Evolutionary conservation across 2,888 invertebrate genomes (phyloP).

Genomic region (Boloria selene): DNA sequence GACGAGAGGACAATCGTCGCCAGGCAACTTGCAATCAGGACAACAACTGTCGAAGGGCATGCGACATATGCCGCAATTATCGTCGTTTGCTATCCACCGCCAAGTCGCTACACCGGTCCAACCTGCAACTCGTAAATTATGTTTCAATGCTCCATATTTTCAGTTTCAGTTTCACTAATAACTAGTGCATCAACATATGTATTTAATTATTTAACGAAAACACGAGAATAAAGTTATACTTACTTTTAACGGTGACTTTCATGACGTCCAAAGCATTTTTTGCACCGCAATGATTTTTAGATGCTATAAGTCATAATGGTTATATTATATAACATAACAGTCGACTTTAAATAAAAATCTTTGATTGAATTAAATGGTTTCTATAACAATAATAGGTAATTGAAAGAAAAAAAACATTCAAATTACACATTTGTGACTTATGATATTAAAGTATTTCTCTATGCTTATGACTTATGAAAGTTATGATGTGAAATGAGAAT

Average conservation of each 20-base stretch:
- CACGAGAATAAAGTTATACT: slow-evolving; percentile 46
- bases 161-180: no score
- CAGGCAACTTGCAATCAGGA: slow-evolving; percentile 98
- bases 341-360: no score
- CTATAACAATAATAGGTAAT: no score
- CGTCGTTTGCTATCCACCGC: slow-evolving; percentile 99
- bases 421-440: no score
- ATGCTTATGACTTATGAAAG: no score
- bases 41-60: slow-evolving; percentile 99
- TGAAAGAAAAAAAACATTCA: no score
- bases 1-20: slow-evolving; percentile 98
- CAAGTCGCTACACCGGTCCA: slow-evolving; percentile 99
- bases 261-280: slow-evolving; percentile 54
- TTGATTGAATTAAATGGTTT: no score
- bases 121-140: slow-evolving; percentile 68
- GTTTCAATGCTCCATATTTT: slow-evolving; percentile 5
- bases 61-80: slow-evolving; percentile 99
- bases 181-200: no score
- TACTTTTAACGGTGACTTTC: slow-evolving; percentile 85
- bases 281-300: background rate
- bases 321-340: no score
- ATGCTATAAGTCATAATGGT: no score
- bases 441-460: no score
- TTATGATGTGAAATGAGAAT: no score
- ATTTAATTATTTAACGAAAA: background rate